Base-by-base conservation (phyloP, 2,888 invertebrate genomes). In the Dexiosoma caninum region DNA sequence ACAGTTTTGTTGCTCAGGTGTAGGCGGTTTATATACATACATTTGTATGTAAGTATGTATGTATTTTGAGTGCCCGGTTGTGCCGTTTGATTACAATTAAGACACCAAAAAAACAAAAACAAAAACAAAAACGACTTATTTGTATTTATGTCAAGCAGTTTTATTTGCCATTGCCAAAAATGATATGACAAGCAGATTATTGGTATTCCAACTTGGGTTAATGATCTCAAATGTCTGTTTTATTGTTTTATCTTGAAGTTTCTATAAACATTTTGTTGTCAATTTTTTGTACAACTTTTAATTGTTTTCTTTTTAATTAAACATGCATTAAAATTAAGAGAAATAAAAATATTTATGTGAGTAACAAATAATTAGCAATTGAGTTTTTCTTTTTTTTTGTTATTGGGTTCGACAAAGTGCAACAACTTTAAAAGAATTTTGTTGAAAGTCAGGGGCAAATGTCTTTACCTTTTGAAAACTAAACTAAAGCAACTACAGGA, bases 181-280 rank as follows among this genome's bases (percentile, higher is more conserved):
- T 69, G 51, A 53, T 49, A 0, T 21, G 49, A 44, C 66, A 59
- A 70, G 64, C 70, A 71, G 66, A 64, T 76, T 57, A 76, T 44
- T 53, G 44, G 37, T 71, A 62, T 69, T 55, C 74, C 74, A 67
- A 74, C 62, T 74, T 79, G 78, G 78, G 67, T 67, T 74, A 79
- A 69, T 74, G 74, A 74, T 69, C 74, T 42, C 40, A 66, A 40
- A 35, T 75, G 37, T 64, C 62, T 49, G 21, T 16, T 35, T n/a
- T 64, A n/a, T n/a, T n/a, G 27, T 27, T 44, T 51, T 37, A 23
- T n/a, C 5, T 4, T 12, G 23, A 8, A 2, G 12, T 9, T 30
- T 27, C 5, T 7, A n/a, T 27, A 27, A 37, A 51, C 7, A 23
- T 27, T 40, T 40, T 27, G 16, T 69, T 44, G 3, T 7, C 0